These are phyloP conservation scores for Drosophila suboccidentalis DNA, from an alignment of 2,888 invertebrate genomes.

Conservation along the genomic window DNA sequence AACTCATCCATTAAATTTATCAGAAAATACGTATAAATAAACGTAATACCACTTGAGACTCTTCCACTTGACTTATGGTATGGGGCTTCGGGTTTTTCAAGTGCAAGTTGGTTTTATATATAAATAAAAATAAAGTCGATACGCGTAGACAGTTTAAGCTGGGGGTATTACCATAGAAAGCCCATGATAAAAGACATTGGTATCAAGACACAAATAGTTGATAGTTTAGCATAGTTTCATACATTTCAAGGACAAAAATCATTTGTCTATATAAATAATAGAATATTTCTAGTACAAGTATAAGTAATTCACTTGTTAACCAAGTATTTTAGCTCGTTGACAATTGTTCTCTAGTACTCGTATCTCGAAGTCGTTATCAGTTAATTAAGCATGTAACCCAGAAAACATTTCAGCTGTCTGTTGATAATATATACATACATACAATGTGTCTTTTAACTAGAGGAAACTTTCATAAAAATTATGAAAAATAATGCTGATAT, in stretches of 20 bases:
- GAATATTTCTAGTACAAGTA: slow-evolving; percentile 9
- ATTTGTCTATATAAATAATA: not conserved
- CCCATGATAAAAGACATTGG: slow-evolving; percentile 1
- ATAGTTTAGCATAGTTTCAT: slow-evolving; percentile 4
- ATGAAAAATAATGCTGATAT: slow-evolving; percentile 10
- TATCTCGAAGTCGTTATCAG: slow-evolving; percentile 39
- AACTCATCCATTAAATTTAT: slow-evolving; percentile 72
- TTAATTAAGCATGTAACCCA: slow-evolving; percentile 50
- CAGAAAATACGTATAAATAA: slow-evolving; percentile 59
- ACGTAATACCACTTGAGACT: slow-evolving; percentile 66
- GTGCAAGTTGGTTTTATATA: slow-evolving; percentile 48
- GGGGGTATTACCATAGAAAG: slow-evolving; percentile 4
- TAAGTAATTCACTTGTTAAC: slow-evolving; percentile 28
- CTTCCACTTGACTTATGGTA: slow-evolving; percentile 59
- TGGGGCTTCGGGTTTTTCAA: slow-evolving; percentile 33
- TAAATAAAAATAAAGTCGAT: slow-evolving; percentile 21
- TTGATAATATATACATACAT: slow-evolving; percentile 4
- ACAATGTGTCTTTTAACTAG: not conserved
- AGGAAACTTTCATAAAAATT: slow-evolving; percentile 8
- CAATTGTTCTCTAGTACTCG: slow-evolving; percentile 15
- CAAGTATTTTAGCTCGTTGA: slow-evolving; percentile 27
- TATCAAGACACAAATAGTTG: not conserved
- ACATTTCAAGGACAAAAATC: slow-evolving; percentile 8
- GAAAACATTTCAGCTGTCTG: slow-evolving; percentile 20
- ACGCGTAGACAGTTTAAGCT: slow-evolving; percentile 49